Conservation (phyloP, 2,113 vertebrate genomes). For the Lampris megalopsis region DNA sequence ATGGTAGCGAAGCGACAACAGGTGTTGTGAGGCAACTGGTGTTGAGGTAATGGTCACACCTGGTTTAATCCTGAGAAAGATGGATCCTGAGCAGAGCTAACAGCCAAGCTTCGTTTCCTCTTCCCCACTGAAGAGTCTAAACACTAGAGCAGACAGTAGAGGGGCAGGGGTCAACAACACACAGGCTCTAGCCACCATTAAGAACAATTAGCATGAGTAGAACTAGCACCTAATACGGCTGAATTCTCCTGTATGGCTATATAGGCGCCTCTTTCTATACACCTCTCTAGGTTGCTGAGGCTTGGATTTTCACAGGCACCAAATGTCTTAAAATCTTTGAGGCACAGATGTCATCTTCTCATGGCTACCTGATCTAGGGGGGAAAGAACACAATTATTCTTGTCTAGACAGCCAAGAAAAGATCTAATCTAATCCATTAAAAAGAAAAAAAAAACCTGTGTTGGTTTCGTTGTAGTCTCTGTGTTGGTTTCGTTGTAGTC, state of each 20-base stretch:
- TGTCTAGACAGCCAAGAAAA: constrained; percentile 37
- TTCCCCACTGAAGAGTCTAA: constrained; percentile 99
- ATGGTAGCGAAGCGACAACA: constrained; percentile 75
- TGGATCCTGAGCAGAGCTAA: constrained; percentile 99
- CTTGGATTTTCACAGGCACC: constrained; percentile 26
- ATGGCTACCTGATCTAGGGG: constrained; percentile 44
- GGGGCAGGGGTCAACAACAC: constrained; percentile 99
- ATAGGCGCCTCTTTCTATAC: constrained; percentile 14
- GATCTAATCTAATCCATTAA: constrained; percentile 39
- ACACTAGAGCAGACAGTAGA: constrained; percentile 99
- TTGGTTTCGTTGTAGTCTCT: background rate
- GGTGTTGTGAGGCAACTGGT: constrained; percentile 76
- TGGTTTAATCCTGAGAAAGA: constrained; percentile 99
- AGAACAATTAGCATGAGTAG: constrained; percentile 74
- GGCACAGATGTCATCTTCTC: constrained; percentile 57
- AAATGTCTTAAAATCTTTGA: constrained; percentile 16
- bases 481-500: background rate
- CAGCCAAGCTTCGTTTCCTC: constrained; percentile 99
- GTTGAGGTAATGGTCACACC: constrained; percentile 99
- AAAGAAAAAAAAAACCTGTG: background rate
- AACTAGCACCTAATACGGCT: constrained; percentile 59
- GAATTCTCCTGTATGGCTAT: constrained; percentile 23
- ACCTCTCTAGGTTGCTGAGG: background rate
- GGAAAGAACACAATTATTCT: constrained; percentile 33
- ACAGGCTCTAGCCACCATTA: constrained; percentile 77